Conservation (phyloP, 2,888 invertebrate genomes). For the Dexiosoma caninum region DNA sequence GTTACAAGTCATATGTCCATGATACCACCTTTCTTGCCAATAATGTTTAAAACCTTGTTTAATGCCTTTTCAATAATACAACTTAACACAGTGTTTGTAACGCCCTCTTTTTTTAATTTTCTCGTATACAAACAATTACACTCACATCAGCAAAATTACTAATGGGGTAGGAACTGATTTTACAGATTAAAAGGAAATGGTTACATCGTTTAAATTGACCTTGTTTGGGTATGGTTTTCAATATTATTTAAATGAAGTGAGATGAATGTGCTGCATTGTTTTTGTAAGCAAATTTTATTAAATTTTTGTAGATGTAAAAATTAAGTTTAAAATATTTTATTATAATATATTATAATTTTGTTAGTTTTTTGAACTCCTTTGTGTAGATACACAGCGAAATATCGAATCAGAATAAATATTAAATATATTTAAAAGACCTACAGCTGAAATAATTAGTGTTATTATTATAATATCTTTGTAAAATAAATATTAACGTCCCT, state of each 20-base stretch:
- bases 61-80: constrained; percentile 55
- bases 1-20: constrained; percentile 13
- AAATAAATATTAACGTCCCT: too few species aligned
- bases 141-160: neutral
- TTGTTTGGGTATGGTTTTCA: neutral
- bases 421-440: too few species aligned
- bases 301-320: too few species aligned
- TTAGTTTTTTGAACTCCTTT: too few species aligned
- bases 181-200: neutral
- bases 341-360: too few species aligned
- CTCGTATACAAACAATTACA: neutral
- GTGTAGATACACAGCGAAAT: too few species aligned
- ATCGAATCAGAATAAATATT: too few species aligned
- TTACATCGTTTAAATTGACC: neutral
- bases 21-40: neutral
- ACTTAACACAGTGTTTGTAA: constrained; percentile 42
- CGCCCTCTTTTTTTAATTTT: constrained; percentile 27
- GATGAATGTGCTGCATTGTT: neutral
- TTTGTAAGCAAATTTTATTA: neutral
- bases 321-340: too few species aligned
- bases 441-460: too few species aligned
- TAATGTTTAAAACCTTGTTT: constrained; percentile 19
- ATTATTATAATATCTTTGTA: too few species aligned
- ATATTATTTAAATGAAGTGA: neutral
- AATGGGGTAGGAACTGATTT: neutral